These are phyloP conservation scores for Phoenoteleia sp. DNA, from an alignment of 2,888 invertebrate species.

Conservation along the genomic window DNA sequence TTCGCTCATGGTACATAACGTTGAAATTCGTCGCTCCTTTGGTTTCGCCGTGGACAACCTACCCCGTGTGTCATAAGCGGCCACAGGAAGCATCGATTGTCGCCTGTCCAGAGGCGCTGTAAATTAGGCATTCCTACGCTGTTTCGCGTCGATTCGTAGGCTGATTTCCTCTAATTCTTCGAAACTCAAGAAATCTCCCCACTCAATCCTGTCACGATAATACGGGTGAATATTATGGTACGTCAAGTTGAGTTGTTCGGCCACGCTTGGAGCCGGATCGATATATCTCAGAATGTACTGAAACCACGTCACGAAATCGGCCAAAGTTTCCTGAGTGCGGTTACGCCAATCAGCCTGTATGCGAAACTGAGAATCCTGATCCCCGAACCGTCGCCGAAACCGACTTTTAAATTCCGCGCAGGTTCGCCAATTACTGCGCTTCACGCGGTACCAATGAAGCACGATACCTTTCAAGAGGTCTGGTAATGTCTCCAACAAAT, in stretches of 20 bases:
- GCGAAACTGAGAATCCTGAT: constrained; percentile 4
- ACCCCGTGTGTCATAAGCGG: too few relatives aligned
- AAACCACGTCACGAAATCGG: constrained; percentile 4
- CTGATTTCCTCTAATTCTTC: background rate
- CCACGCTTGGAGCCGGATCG: background rate
- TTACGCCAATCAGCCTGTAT: background rate
- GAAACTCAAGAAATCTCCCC: background rate
- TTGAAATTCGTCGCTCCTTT: too few relatives aligned
- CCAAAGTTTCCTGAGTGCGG: constrained; percentile 12
- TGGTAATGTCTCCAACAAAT: background rate
- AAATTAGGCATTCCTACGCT: background rate
- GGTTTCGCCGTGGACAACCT: too few relatives aligned
- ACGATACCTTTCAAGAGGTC: background rate
- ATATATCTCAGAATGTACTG: background rate
- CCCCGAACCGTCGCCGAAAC: background rate
- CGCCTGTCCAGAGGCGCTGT: background rate
- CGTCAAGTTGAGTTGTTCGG: background rate
- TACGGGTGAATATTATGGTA: background rate
- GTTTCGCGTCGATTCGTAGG: background rate
- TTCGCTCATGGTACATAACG: too few relatives aligned
- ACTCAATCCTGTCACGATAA: background rate
- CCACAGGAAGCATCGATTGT: background rate
- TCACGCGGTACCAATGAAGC: constrained; percentile 1
- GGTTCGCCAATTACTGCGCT: background rate
- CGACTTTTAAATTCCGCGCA: background rate